Conservation (phyloP, 1,140 invertebrate species). For the Monochamus saltuarius region DNA sequence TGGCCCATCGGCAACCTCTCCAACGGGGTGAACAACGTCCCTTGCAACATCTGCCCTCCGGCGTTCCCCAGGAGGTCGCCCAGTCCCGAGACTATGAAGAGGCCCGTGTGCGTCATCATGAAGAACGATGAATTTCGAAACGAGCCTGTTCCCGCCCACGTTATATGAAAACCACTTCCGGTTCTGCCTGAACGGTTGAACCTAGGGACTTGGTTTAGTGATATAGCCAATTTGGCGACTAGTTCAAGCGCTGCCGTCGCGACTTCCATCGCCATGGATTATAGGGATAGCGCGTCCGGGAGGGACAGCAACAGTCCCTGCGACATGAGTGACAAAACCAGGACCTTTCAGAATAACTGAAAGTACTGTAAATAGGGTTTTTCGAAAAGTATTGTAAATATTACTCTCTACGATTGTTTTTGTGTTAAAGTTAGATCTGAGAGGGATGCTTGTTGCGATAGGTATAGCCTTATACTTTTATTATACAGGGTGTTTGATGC, state of each 20-base stretch:
- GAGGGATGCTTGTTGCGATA: too few species aligned
- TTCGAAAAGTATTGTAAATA: not conserved
- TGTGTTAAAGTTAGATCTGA: not conserved
- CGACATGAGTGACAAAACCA: conserved; percentile 17
- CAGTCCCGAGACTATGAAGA: conserved; percentile 56
- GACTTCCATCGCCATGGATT: conserved; percentile 22
- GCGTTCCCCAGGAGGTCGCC: conserved; percentile 51
- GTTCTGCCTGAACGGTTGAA: conserved; percentile 64
- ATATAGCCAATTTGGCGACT: conserved; percentile 47
- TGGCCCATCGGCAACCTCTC: conserved; percentile 46
- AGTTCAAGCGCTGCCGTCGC: conserved; percentile 27
- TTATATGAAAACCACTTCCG: conserved; percentile 81
- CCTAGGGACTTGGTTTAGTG: conserved; percentile 57
- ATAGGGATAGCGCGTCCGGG: conserved; percentile 33
- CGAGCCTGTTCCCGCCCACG: conserved; percentile 58
- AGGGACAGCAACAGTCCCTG: conserved; percentile 42
- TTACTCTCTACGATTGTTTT: conserved; percentile 1
- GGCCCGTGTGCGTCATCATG: conserved; percentile 59
- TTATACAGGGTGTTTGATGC: too few species aligned
- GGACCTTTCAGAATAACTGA: conserved; percentile 4
- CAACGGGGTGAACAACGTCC: conserved; percentile 33
- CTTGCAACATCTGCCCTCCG: conserved; percentile 50
- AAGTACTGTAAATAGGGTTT: not conserved
- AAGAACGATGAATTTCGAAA: conserved; percentile 56
- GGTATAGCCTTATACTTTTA: too few species aligned